Evolutionary conservation across 1,140 invertebrate species (phyloP), one percentile per base, ranked within the genome.

Genomic region (Aphidius ervi): DNA sequence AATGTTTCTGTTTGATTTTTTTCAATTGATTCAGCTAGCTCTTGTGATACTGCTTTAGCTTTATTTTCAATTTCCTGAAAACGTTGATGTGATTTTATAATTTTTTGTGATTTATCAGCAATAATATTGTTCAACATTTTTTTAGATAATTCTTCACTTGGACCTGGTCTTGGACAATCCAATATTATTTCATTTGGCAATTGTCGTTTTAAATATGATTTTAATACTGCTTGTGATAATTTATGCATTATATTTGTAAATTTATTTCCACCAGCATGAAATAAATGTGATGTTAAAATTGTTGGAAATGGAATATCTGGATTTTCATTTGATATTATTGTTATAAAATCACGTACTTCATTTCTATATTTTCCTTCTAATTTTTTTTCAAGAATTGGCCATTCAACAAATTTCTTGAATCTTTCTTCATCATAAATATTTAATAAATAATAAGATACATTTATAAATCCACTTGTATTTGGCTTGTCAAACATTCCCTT

Each of bases 401-500:
- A 83, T 46, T 79, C 76, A 42, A 82, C 67, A 5, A 73, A 63
- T 3, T 72, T 79, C 61, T 75, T 77, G 54, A 81, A 78, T 56
- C 75, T 74, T 0, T 69, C 72, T 1, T 74, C 66, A 63, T 83
- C 78, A 20, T 79, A 69, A 52, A 82, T 65, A 1, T 67, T 75
- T 56, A 82, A 72, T 7, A 83, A 62, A 68, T 79, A 83, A 46
- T 80, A 69, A 47, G 82, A 80, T 8, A 81, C 73, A 5, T 82
- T 74, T 37, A 81, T 72, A 45, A 83, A 83, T 16, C 80, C 81
- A 3, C 70, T 31, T 46, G 76, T 78, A 52, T 83, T 83, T 5
- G 82, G 78, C 60, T 81, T 82, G 3, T 82, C 68, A 48, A 83
- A 83, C 79, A 82, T 82, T 61, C 75, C 75, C 74, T 79, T 70